Evolutionary conservation across 2,888 invertebrate genomes (phyloP), one percentile per base, ranked within the genome.

Genomic region (Buathra laborator): DNA sequence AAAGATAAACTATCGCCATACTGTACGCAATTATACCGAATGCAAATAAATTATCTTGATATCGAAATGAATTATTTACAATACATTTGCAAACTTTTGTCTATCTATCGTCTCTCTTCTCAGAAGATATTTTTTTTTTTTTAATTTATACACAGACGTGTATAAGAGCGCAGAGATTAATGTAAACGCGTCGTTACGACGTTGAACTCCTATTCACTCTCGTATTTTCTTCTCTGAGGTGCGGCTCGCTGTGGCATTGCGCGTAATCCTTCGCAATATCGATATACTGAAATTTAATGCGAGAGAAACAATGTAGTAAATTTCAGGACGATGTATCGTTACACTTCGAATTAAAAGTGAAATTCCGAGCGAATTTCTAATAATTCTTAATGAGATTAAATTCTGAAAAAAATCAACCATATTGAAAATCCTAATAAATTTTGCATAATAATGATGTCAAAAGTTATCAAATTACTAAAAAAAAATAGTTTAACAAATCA

Each of bases 211-310:
- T 46, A 19, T 76, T 62, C 76, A 84, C 43, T 89, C 83, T 84
- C 83, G 75, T 86, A 85, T 86, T 82, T 74, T 70, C 85, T 64
- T 72, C 75, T 83, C 32, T 84, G 81, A 72, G 83, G 53, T 19
- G 84, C 70, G 71, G 87, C 74, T 79, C 67, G 16, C 71, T 81
- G 14, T 89, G 86, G 24, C 88, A 86, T 66, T 89, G 88, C 9
- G 77, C 88, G 86, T 94, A 95, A 91, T 95, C 94, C 88, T 93
- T 94, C n/a, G 94, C 94, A 90, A 96, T 95, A 91, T 97, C 97
- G 90, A 97, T 97, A 89, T 95, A 94, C 92, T 94, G 89, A 86
- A 74, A 62, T 32, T n/a, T 46, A 44, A 75, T 6, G n/a, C 12
- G 59, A 70, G 62, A 64, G 3, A 24, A 24, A 24, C 24, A 24